A percentile compares a stretch with the other conserved stretches of the same genome.
These are phyloP conservation scores for Melitaea athalia DNA, from an alignment of 2,888 invertebrate genomes.

Conservation along the genomic window DNA sequence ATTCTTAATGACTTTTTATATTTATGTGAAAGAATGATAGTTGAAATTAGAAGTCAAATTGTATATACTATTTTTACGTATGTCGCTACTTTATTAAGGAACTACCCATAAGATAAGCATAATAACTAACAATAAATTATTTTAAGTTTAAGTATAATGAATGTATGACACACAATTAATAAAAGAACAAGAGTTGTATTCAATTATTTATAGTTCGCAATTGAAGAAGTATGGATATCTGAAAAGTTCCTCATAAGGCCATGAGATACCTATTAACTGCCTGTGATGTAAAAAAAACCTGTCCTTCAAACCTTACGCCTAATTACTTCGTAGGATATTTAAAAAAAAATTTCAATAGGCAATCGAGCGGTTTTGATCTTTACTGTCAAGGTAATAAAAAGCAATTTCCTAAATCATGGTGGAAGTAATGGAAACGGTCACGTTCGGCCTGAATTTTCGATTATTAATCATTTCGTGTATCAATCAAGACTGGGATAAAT, in stretches of 20 bases:
- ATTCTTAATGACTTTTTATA: too few relatives aligned
- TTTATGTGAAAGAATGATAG: too few relatives aligned
- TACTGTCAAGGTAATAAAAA: not conserved
- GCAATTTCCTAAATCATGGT: not conserved
- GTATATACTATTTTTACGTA: too few relatives aligned
- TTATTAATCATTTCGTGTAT: slow-evolving; percentile 69
- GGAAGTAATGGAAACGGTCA: slow-evolving; percentile 17
- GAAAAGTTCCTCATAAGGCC: not conserved
- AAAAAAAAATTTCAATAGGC: not conserved
- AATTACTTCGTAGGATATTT: not conserved
- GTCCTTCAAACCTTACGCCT: not conserved
- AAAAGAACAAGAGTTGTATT: too few relatives aligned
- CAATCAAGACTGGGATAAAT: slow-evolving; percentile 54
- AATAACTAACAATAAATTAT: too few relatives aligned
- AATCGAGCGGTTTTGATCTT: not conserved
- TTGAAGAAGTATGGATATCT: not conserved
- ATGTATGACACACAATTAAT: too few relatives aligned
- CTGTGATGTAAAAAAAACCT: not conserved
- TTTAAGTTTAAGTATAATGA: too few relatives aligned
- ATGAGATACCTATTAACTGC: not conserved
- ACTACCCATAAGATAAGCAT: too few relatives aligned
- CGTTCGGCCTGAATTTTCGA: slow-evolving; percentile 54
- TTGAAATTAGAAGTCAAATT: too few relatives aligned
- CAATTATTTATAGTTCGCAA: not conserved
- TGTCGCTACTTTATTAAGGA: too few relatives aligned